These are phyloP conservation scores for Odontamblyopus lacepedii DNA, from an alignment of 2,797 vertebrate species.

Conservation along the genomic window DNA sequence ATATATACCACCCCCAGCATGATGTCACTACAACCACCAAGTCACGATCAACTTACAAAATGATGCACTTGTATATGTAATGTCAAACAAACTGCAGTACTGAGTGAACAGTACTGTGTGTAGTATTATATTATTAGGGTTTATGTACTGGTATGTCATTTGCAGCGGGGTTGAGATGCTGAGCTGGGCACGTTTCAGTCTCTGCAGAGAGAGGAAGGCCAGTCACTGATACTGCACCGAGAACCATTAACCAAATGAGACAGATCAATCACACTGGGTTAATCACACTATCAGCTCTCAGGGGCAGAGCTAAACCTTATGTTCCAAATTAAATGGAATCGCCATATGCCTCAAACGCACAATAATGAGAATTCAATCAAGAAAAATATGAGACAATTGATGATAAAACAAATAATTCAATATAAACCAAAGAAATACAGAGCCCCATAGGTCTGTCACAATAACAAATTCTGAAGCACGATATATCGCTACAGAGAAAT, in stretches of 20 bases:
- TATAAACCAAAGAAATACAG: background rate
- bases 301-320: constrained; percentile 18
- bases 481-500: too few relatives aligned
- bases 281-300: constrained; percentile 49
- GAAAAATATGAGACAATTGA: background rate
- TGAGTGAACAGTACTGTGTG: too few relatives aligned
- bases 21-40: too few relatives aligned
- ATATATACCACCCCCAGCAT: too few relatives aligned
- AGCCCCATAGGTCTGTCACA: background rate
- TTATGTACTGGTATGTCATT: constrained; percentile 9
- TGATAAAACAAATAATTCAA: background rate
- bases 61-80: background rate
- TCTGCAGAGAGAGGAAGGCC: constrained; percentile 26
- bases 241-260: constrained; percentile 67
- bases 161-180: constrained; percentile 11
- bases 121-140: background rate
- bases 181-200: constrained; percentile 43
- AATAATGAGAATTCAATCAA: background rate
- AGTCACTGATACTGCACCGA: constrained; percentile 36
- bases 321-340: constrained; percentile 2
- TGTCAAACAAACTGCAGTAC: constrained; percentile 4
- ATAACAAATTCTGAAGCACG: too few relatives aligned
- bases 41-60: constrained; percentile 36
- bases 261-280: constrained; percentile 58
- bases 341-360: background rate